A percentile compares a stretch with the other conserved stretches of the same genome.
Evolutionary conservation across 1,140 invertebrate species (phyloP).

Genomic region (Bradysia coprophila): DNA sequence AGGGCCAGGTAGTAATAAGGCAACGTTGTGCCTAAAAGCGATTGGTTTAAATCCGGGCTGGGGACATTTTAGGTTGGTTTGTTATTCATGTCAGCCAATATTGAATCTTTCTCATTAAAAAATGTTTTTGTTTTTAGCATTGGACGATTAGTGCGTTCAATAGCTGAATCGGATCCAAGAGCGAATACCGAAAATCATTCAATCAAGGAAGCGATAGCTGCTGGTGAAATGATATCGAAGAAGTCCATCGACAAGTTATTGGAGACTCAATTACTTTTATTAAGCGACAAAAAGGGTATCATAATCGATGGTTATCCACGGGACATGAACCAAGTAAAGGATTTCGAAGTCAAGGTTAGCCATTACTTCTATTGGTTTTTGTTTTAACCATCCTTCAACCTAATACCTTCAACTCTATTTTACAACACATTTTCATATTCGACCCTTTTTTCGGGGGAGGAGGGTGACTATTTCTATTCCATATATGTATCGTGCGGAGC

Average conservation of each 20-base stretch:
- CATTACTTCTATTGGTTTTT: background rate
- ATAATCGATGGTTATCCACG: conserved; percentile 81
- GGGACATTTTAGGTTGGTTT: conserved; percentile 41
- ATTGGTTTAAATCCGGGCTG: conserved; percentile 44
- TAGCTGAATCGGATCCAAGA: conserved; percentile 37
- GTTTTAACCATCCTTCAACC: conserved; percentile 1
- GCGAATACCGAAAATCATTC: conserved; percentile 29
- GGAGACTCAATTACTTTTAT: conserved; percentile 32
- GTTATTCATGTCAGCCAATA: background rate
- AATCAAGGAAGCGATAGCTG: conserved; percentile 41
- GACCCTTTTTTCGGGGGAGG: too few species aligned
- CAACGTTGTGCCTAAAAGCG: conserved; percentile 45
- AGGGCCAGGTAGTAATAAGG: conserved; percentile 64
- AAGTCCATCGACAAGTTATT: conserved; percentile 45
- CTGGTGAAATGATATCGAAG: conserved; percentile 64
- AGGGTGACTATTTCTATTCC: too few species aligned
- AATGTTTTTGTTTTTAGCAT: conserved; percentile 27
- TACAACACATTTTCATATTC: conserved; percentile 1
- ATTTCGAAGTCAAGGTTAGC: conserved; percentile 66
- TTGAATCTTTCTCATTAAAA: background rate
- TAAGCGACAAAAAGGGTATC: conserved; percentile 39
- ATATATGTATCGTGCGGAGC: too few species aligned
- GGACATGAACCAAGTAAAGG: conserved; percentile 63
- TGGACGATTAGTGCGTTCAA: conserved; percentile 43
- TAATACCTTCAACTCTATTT: conserved; percentile 2